Evolutionary conservation across 2,888 invertebrate species (phyloP).

Genomic region (Brachylomia viminalis): DNA sequence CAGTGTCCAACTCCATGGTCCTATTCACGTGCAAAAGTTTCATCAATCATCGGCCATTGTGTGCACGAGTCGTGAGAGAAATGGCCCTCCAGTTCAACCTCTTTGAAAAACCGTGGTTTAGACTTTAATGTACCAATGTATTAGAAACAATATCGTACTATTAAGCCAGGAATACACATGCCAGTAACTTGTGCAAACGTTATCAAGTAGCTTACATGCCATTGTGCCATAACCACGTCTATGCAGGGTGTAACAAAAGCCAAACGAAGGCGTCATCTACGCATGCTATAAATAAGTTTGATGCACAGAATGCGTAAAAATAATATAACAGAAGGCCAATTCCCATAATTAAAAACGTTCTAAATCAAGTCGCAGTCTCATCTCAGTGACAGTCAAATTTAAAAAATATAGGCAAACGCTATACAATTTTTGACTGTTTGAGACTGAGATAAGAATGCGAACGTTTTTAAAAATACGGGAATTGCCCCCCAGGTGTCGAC

Average conservation of each 20-base stretch:
- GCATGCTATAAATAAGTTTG: background rate
- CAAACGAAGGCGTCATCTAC: background rate
- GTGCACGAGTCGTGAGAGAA: constrained; percentile 35
- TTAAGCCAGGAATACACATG: background rate
- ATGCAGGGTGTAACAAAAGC: background rate
- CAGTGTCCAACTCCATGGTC: constrained; percentile 33
- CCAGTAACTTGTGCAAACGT: background rate
- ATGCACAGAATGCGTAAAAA: too few species aligned
- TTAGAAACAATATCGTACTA: constrained; percentile 18
- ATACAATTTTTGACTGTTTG: too few species aligned
- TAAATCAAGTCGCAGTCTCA: too few species aligned
- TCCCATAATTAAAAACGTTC: too few species aligned
- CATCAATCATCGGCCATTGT: constrained; percentile 61
- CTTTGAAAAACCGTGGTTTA: constrained; percentile 14
- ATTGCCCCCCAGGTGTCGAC: too few species aligned
- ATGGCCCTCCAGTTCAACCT: constrained; percentile 23
- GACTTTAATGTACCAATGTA: constrained; percentile 17
- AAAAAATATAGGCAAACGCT: too few species aligned
- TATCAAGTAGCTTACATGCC: background rate
- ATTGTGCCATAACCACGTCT: background rate
- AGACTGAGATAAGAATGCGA: too few species aligned
- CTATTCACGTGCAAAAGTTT: constrained; percentile 43
- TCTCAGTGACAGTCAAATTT: too few species aligned
- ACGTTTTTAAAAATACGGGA: too few species aligned
- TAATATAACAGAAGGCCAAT: too few species aligned